A percentile compares a stretch with the other conserved stretches of the same genome.
These are phyloP conservation scores for Agrotis exclamationis DNA, from an alignment of 2,888 invertebrate genomes.

Conservation along the genomic window DNA sequence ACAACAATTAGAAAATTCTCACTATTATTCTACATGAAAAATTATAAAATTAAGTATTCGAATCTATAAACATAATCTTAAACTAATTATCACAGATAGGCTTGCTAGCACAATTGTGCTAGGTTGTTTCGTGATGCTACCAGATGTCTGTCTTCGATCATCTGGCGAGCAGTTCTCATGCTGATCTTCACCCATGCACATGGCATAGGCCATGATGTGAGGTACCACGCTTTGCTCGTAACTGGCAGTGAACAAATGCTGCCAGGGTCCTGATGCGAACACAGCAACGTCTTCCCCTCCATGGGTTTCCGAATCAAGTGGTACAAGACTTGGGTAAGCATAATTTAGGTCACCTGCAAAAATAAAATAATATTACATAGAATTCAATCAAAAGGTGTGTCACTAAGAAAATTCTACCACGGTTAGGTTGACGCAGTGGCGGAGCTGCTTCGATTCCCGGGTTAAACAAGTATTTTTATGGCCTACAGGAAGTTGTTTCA, in stretches of 20 bases:
- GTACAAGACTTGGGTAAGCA: conserved; percentile 92
- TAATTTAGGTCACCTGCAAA: conserved; percentile 85
- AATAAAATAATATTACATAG: neutral
- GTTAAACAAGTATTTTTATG: too few species aligned
- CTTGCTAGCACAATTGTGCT: conserved; percentile 60
- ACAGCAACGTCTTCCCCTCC: conserved; percentile 95
- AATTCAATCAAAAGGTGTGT: too few species aligned
- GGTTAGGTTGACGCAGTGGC: too few species aligned
- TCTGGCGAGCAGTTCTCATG: conserved; percentile 81
- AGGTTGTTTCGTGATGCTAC: conserved; percentile 24
- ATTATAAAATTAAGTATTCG: conserved; percentile 45
- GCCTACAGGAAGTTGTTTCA: too few species aligned
- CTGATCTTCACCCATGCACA: conserved; percentile 92
- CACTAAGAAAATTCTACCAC: too few species aligned
- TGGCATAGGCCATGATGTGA: conserved; percentile 94
- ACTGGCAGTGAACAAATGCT: conserved; percentile 95
- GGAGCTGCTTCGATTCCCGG: too few species aligned
- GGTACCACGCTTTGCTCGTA: conserved; percentile 95
- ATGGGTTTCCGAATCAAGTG: conserved; percentile 93
- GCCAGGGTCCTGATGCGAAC: conserved; percentile 94
- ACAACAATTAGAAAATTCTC: conserved; percentile 1
- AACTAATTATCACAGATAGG: conserved; percentile 75
- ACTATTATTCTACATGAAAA: conserved; percentile 8
- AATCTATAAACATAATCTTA: conserved; percentile 64
- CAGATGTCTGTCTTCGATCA: conserved; percentile 31